Conservation (phyloP, 2,888 invertebrate species). For the Alsophila aescularia region DNA sequence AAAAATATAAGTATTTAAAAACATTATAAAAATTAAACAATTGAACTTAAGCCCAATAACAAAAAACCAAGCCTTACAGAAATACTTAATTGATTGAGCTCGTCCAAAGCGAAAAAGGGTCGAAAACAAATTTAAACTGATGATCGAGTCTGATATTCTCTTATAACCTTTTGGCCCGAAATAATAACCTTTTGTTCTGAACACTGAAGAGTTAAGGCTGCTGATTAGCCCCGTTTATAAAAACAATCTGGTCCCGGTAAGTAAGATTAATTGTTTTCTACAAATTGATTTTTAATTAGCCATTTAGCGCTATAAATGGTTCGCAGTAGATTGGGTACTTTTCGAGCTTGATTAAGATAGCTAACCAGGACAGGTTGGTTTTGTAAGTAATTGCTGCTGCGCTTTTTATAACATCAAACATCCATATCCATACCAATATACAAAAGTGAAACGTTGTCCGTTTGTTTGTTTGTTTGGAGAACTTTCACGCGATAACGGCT, state of each 20-base stretch:
- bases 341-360: slow-evolving; percentile 4
- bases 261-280: slow-evolving; percentile 56
- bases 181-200: slow-evolving; percentile 37
- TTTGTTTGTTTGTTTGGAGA: too few species aligned
- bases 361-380: neutral
- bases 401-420: too few species aligned
- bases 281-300: slow-evolving; percentile 62
- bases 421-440: too few species aligned
- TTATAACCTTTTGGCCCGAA: slow-evolving; percentile 19
- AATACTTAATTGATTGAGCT: slow-evolving; percentile 5
- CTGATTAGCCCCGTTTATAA: slow-evolving; percentile 33
- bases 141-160: slow-evolving; percentile 22
- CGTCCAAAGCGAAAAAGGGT: slow-evolving; percentile 6
- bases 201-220: slow-evolving; percentile 28
- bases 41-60: slow-evolving; percentile 4
- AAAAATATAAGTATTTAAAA: too few species aligned
- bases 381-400: neutral
- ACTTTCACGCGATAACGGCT: too few species aligned
- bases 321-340: slow-evolving; percentile 13
- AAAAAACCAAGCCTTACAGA: slow-evolving; percentile 5
- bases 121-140: slow-evolving; percentile 29
- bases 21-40: too few species aligned
- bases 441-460: too few species aligned
- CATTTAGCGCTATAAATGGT: slow-evolving; percentile 35
- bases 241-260: slow-evolving; percentile 39